A percentile compares a stretch with the other conserved stretches of the same genome.
phyloP scores from a whole-genome alignment of 2,888 invertebrate species.

The Chloromyia formosa region DNA sequence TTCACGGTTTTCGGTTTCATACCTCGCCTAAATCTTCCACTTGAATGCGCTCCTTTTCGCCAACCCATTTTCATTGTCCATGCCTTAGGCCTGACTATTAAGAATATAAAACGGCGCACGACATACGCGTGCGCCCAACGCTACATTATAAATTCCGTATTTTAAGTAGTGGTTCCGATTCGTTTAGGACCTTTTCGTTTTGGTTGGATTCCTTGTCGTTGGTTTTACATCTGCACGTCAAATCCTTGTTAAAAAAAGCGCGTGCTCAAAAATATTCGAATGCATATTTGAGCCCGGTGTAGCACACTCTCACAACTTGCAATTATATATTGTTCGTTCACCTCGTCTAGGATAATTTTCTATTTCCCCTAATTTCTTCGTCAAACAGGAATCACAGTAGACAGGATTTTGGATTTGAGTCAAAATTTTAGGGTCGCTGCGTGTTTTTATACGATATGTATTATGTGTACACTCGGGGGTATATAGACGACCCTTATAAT shows the following conservation, averaged over 20 bases:
- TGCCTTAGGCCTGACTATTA: not conserved
- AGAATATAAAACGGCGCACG: constrained; percentile 24
- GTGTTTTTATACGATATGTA: constrained; percentile 2
- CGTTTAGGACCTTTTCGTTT: constrained; percentile 21
- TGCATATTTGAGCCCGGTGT: constrained; percentile 20
- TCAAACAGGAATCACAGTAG: constrained; percentile 49
- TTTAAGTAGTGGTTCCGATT: constrained; percentile 30
- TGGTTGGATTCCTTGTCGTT: not conserved
- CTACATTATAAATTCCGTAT: constrained; percentile 14
- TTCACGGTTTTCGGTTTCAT: constrained; percentile 13
- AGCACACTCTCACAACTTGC: constrained; percentile 3
- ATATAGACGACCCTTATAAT: constrained; percentile 10
- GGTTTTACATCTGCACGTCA: constrained; percentile 29
- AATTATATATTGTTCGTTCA: constrained; percentile 8
- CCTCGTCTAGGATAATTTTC: constrained; percentile 30
- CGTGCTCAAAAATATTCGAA: too few species aligned
- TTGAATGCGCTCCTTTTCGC: constrained; percentile 17
- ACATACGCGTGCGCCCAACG: constrained; percentile 23
- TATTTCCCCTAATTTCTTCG: constrained; percentile 18
- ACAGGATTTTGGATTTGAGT: constrained; percentile 47
- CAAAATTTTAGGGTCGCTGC: constrained; percentile 42
- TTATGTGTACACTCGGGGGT: too few species aligned
- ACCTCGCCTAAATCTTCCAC: constrained; percentile 19
- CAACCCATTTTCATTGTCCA: not conserved
- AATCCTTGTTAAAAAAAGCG: constrained; percentile 17